Conservation (phyloP, 2,888 invertebrate species). For the Eulithis testata region DNA sequence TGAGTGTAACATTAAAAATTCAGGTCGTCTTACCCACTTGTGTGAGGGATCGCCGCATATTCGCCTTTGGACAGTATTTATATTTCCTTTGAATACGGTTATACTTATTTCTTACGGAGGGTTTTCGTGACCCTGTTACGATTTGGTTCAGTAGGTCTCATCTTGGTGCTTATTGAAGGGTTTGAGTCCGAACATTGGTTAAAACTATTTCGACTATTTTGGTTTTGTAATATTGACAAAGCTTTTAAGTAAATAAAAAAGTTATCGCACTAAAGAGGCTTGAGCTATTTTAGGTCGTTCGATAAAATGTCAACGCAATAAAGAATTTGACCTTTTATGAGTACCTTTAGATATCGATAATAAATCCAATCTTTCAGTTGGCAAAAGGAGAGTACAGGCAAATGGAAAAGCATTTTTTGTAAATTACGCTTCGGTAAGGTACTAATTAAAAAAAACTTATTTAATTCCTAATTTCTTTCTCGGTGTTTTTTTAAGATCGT, state of each 20-base stretch:
- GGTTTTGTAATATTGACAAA: neutral
- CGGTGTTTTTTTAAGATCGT: too few species aligned
- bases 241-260: neutral
- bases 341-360: conserved; percentile 61
- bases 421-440: neutral
- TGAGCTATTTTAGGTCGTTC: conserved; percentile 10
- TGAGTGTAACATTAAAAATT: conserved; percentile 85
- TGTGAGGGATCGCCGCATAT: conserved; percentile 84
- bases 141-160: conserved; percentile 41
- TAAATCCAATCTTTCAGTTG: conserved; percentile 77
- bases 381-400: conserved; percentile 53
- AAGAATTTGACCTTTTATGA: conserved; percentile 63
- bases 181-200: conserved; percentile 14
- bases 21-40: conserved; percentile 83
- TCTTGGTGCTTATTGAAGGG: conserved; percentile 28
- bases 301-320: conserved; percentile 27
- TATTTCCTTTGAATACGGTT: conserved; percentile 79
- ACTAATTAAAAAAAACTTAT: too few species aligned
- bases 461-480: too few species aligned
- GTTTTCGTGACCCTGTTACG: conserved; percentile 53
- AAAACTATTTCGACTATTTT: neutral
- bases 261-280: neutral
- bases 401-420: conserved; percentile 2
- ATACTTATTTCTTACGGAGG: conserved; percentile 63
- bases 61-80: conserved; percentile 83